Conservation (phyloP, 1,140 invertebrate species). For the Halictus rubicundus region DNA sequence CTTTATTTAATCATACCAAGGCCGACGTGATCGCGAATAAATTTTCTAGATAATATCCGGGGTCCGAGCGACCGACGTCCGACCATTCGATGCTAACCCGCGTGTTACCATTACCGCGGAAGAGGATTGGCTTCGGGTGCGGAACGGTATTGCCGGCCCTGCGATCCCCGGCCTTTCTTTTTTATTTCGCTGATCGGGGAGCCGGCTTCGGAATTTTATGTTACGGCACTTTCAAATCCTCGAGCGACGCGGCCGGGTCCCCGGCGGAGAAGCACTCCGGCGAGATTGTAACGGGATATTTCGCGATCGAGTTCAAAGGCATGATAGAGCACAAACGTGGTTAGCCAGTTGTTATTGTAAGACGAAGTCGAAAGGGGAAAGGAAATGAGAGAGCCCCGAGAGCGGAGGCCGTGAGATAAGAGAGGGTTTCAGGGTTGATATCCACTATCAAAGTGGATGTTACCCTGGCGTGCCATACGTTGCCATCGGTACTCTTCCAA, state of each 20-base stretch:
- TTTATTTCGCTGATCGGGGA: not conserved
- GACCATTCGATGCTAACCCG: not conserved
- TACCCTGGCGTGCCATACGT: conserved; percentile 68
- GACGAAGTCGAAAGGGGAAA: conserved; percentile 15
- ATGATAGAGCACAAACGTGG: conserved; percentile 32
- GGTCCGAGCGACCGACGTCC: conserved; percentile 1
- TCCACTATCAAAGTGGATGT: conserved; percentile 68
- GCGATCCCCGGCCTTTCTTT: not conserved
- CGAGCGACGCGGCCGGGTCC: not conserved
- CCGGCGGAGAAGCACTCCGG: not conserved
- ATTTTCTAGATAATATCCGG: conserved; percentile 38
- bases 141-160: not conserved
- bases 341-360: conserved; percentile 50
- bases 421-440: conserved; percentile 44
- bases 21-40: conserved; percentile 53
- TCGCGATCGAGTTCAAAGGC: conserved; percentile 9
- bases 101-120: conserved; percentile 9
- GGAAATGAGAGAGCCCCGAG: not conserved
- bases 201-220: conserved; percentile 6
- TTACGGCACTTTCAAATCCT: not conserved
- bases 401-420: conserved; percentile 1
- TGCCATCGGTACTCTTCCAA: conserved; percentile 59
- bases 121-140: conserved; percentile 1
- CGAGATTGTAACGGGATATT: conserved; percentile 19
- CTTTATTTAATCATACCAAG: conserved; percentile 59